These are phyloP conservation scores for Pediacus dermestoides DNA, from an alignment of 2,888 invertebrate genomes.

Conservation along the genomic window DNA sequence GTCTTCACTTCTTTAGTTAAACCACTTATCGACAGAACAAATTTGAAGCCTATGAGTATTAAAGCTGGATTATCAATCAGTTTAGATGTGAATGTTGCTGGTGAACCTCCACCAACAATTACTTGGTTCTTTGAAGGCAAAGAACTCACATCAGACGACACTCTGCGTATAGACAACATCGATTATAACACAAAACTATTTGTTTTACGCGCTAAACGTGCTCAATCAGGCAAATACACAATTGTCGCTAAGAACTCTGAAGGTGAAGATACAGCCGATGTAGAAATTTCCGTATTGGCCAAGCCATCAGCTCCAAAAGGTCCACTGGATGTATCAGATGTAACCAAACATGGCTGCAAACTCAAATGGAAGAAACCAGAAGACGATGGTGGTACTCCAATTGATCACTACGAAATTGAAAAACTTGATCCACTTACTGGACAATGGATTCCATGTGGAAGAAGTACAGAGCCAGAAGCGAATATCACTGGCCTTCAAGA, in stretches of 20 bases:
- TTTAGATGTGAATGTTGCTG: constrained; percentile 84
- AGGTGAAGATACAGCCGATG: constrained; percentile 87
- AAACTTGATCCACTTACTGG: constrained; percentile 89
- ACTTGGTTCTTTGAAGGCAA: constrained; percentile 82
- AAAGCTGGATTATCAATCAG: constrained; percentile 86
- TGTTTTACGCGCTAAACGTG: constrained; percentile 75
- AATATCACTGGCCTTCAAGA: constrained; percentile 81
- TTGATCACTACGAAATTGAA: constrained; percentile 95
- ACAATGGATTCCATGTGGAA: constrained; percentile 90
- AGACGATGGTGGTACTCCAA: constrained; percentile 91
- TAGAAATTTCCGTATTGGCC: constrained; percentile 80
- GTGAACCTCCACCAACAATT: constrained; percentile 90
- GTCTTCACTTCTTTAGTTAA: constrained; percentile 64
- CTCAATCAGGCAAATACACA: constrained; percentile 81
- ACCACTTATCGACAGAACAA: constrained; percentile 89
- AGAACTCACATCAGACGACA: constrained; percentile 60
- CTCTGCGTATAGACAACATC: constrained; percentile 72
- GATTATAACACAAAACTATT: constrained; percentile 91
- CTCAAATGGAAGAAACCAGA: constrained; percentile 91
- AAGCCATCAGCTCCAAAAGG: constrained; percentile 79
- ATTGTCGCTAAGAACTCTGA: constrained; percentile 89
- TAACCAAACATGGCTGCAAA: constrained; percentile 89
- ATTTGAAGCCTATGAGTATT: constrained; percentile 76
- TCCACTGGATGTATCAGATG: constrained; percentile 81
- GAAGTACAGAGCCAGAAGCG: constrained; percentile 80